Evolutionary conservation across 2,113 vertebrate species (phyloP), one percentile per base, ranked within the genome.

Genomic region (Corythoichthys intestinalis): DNA sequence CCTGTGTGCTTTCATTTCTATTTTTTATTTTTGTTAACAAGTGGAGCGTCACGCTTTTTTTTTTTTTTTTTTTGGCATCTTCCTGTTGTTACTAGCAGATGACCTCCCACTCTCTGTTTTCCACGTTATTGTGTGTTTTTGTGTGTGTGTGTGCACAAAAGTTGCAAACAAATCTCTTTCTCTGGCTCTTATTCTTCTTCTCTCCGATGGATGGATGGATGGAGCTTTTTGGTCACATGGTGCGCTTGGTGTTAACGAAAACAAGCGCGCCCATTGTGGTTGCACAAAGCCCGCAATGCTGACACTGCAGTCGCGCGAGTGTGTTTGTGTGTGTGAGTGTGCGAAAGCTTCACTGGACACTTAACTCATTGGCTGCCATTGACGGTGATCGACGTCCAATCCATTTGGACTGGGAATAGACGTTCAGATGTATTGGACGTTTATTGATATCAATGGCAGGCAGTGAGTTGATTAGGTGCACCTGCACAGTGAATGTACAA

Each of bases 1-100:
- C 83, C 91, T 93, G 94, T 95, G 94, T 96, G 93, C 87, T 72
- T 86, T 91, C 83, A 61, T 57, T 72, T 82, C 84, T 34, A 44
- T 44, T 44, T 7, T 44, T 8, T 44, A 2, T 20, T 62, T 61
- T 15, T 20, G 14, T 2, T 46, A 47, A 50, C 39, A 11, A 50
- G 13, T 15, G 12, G n/a, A n/a, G 53, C 58, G 34, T 48, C 59
- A 20, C 73, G 84, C 83, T 91, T 90, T 92, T 92, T 94, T 95
- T 92, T 93, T 92, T 93, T 95, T 92, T 90, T 85, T 87, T 90
- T 74, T 20, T 34, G 82, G 77, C 89, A 91, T 91, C 83, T 86
- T 86, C 77, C 74, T 92, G 85, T 91, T 70, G 56, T 83, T 66
- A 79, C 44, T 72, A 38, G 41, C 58, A 74, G 44, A 73, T 66